These are phyloP conservation scores for Anodontia alba DNA, from an alignment of 2,888 invertebrate species.

Conservation along the genomic window DNA sequence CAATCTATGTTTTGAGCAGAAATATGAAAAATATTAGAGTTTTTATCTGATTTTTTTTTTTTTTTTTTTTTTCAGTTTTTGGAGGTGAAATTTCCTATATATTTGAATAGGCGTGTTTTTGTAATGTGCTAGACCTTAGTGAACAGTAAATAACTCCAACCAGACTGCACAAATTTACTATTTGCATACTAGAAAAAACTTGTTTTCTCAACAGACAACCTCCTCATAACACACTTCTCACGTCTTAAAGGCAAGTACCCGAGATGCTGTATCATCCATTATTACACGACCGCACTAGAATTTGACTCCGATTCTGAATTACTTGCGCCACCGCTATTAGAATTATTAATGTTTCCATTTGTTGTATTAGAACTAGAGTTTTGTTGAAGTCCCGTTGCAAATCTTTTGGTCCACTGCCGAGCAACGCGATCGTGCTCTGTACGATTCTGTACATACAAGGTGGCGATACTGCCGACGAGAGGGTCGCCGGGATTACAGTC, in stretches of 20 bases:
- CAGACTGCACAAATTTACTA: too few relatives aligned
- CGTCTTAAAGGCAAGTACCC: not conserved
- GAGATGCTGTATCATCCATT: not conserved
- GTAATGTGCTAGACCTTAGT: too few relatives aligned
- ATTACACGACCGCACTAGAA: constrained; percentile 14
- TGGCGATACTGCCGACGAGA: constrained; percentile 98
- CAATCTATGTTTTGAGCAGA: too few relatives aligned
- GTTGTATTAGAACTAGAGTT: constrained; percentile 42
- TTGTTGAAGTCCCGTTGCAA: constrained; percentile 88
- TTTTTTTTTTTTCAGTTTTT: too few relatives aligned
- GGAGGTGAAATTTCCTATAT: too few relatives aligned
- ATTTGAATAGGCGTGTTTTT: too few relatives aligned
- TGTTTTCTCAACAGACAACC: too few relatives aligned
- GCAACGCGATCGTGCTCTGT: constrained; percentile 99
- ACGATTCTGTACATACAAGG: constrained; percentile 98
- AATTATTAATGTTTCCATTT: constrained; percentile 40
- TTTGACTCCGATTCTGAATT: constrained; percentile 9
- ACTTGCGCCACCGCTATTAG: not conserved
- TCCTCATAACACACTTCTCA: too few relatives aligned
- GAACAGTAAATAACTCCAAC: too few relatives aligned
- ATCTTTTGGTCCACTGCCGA: constrained; percentile 99
- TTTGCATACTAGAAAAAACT: too few relatives aligned
- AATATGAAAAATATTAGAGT: too few relatives aligned
- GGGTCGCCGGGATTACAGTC: constrained; percentile 99
- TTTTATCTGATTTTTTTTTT: too few relatives aligned